These are phyloP conservation scores for Pemphredon lugubris DNA, from an alignment of 2,888 invertebrate species.

Conservation along the genomic window DNA sequence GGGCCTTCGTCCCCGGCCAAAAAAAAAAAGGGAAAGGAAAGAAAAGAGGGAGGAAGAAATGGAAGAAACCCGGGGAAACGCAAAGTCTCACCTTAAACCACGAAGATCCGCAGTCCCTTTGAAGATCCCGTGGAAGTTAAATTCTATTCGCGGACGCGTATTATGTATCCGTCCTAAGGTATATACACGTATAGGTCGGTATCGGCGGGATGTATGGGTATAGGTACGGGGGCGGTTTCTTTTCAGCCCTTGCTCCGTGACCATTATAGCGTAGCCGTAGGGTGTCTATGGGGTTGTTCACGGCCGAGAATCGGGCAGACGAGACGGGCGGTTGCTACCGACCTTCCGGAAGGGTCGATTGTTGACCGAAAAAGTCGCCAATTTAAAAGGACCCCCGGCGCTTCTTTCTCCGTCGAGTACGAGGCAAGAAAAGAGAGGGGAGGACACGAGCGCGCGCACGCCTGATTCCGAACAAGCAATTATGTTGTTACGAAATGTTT, in stretches of 20 bases:
- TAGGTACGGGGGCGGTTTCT: slow-evolving; percentile 65
- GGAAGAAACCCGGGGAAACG: slow-evolving; percentile 45
- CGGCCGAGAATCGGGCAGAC: slow-evolving; percentile 67
- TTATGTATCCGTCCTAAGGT: slow-evolving; percentile 27
- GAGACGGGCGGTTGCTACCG: slow-evolving; percentile 67
- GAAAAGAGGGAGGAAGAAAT: slow-evolving; percentile 2
- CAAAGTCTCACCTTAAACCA: slow-evolving; percentile 65
- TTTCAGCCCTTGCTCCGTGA: slow-evolving; percentile 68
- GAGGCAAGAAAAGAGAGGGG: slow-evolving; percentile 40
- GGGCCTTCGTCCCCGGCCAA: slow-evolving; percentile 18
- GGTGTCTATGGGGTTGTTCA: slow-evolving; percentile 74
- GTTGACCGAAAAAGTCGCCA: slow-evolving; percentile 81
- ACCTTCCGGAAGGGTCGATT: slow-evolving; percentile 80
- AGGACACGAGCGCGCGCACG: slow-evolving; percentile 52
- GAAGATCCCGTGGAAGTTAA: slow-evolving; percentile 62
- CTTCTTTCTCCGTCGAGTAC: slow-evolving; percentile 60
- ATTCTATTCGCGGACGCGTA: slow-evolving; percentile 61
- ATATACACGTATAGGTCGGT: slow-evolving; percentile 15
- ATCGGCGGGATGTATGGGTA: slow-evolving; percentile 30
- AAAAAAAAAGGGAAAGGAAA: slow-evolving; percentile 16
- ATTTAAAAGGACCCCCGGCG: slow-evolving; percentile 80
- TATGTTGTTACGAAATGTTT: slow-evolving; percentile 81
- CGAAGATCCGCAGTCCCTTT: slow-evolving; percentile 57
- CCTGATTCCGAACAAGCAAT: slow-evolving; percentile 76
- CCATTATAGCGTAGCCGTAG: slow-evolving; percentile 78